Evolutionary conservation across 2,797 vertebrate species (phyloP).

Genomic region (Gambusia yucatana): DNA sequence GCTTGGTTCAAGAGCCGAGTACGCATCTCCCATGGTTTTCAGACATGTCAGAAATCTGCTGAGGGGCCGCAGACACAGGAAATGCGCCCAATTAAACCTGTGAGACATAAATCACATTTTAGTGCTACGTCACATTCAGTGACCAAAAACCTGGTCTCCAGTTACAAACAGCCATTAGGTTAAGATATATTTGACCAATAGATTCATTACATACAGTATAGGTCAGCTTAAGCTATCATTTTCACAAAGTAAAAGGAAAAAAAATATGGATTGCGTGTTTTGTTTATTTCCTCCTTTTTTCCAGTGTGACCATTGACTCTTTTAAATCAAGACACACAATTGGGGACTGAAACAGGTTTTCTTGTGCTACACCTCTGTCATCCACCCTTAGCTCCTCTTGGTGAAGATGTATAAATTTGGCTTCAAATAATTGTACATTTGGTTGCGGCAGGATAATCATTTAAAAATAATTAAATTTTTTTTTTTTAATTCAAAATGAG

Average conservation of each 20-base stretch:
- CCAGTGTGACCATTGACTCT: neutral
- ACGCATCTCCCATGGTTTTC: constrained; percentile 73
- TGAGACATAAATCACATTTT: constrained; percentile 77
- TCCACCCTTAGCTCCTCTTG: neutral
- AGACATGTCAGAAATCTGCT: constrained; percentile 67
- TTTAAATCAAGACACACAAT: neutral
- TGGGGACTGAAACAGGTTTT: neutral
- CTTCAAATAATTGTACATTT: neutral
- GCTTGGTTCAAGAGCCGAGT: constrained; percentile 62
- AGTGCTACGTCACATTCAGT: constrained; percentile 60
- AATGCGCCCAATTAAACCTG: constrained; percentile 70
- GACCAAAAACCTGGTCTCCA: constrained; percentile 54
- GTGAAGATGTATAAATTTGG: neutral
- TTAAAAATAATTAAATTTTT: neutral
- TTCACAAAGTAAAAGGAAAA: constrained; percentile 27
- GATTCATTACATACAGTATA: constrained; percentile 26
- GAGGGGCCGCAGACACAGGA: constrained; percentile 57
- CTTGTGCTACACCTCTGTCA: neutral
- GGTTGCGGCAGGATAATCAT: neutral
- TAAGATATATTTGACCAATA: constrained; percentile 30
- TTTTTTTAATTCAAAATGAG: neutral
- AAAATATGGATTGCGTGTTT: constrained; percentile 11
- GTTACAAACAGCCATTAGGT: constrained; percentile 51
- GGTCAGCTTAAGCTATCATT: constrained; percentile 32
- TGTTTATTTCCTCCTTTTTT: too few species aligned